Conservation (phyloP, 2,797 vertebrate species). For the Onychomys torridus region DNA sequence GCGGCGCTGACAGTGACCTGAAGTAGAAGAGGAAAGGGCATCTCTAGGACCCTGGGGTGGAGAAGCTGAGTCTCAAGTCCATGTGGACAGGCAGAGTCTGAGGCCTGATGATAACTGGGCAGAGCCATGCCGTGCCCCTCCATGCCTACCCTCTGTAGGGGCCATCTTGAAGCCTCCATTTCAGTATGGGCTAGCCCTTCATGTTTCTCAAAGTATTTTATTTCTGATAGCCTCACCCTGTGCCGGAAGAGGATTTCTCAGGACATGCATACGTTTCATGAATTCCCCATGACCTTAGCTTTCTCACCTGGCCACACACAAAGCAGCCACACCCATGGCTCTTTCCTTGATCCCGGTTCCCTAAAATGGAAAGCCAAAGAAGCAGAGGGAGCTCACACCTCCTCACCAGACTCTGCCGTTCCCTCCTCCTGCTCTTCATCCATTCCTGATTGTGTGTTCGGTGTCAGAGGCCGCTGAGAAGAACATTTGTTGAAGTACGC, state of each 20-base stretch:
- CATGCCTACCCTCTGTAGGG: background rate
- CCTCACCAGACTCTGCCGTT: background rate
- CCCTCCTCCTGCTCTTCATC: background rate
- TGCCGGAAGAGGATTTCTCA: background rate
- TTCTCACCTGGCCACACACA: background rate
- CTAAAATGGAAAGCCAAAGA: background rate
- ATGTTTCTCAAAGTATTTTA: background rate
- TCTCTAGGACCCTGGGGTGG: background rate
- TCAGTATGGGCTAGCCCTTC: background rate
- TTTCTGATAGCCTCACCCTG: background rate
- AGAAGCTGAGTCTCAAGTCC: background rate
- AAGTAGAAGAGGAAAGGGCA: background rate
- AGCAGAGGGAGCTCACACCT: background rate
- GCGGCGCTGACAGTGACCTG: background rate
- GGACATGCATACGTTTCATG: background rate
- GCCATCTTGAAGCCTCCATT: background rate
- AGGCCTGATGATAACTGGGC: background rate
- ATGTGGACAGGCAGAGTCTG: background rate
- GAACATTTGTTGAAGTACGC: background rate
- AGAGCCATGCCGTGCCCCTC: too few relatives aligned
- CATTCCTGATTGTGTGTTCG: background rate
- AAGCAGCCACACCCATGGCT: rapidly evolving
- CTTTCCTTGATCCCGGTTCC: background rate
- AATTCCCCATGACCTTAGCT: background rate
- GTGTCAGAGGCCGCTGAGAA: background rate